Conservation (phyloP, 2,113 vertebrate species). For the Melanerpes aurifrons region DNA sequence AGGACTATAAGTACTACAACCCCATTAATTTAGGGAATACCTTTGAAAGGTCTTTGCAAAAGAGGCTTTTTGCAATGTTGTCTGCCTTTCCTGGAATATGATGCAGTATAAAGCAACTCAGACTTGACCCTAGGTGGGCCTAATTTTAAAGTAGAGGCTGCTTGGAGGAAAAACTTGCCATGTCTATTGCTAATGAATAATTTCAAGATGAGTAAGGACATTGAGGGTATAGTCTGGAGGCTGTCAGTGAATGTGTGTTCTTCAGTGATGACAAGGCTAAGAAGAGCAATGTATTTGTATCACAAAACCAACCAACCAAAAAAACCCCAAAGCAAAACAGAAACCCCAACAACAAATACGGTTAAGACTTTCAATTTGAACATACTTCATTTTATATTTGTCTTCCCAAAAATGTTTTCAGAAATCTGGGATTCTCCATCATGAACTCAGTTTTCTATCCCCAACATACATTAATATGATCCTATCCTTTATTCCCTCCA, state of each 20-base stretch:
- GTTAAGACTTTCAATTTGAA: too few species aligned
- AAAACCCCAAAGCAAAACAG: too few species aligned
- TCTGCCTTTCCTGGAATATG: background rate
- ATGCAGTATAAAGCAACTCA: background rate
- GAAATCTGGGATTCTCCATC: background rate
- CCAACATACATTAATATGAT: fast-evolving
- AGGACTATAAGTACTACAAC: background rate
- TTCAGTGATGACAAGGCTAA: background rate
- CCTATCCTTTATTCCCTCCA: background rate
- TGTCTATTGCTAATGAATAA: background rate
- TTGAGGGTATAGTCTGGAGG: background rate
- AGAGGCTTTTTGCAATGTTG: background rate
- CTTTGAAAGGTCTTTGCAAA: background rate
- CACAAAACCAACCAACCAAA: too few species aligned
- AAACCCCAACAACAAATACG: too few species aligned
- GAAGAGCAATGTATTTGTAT: too few species aligned
- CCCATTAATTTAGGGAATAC: background rate
- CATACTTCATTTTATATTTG: too few species aligned
- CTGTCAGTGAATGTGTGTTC: background rate
- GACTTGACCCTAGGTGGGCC: background rate
- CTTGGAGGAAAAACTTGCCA: background rate
- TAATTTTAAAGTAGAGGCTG: background rate
- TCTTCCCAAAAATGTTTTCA: too few species aligned
- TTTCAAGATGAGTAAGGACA: background rate
- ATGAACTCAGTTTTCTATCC: background rate